Conservation (phyloP, 2,797 vertebrate species). For the Hydrocynus forskahlii region DNA sequence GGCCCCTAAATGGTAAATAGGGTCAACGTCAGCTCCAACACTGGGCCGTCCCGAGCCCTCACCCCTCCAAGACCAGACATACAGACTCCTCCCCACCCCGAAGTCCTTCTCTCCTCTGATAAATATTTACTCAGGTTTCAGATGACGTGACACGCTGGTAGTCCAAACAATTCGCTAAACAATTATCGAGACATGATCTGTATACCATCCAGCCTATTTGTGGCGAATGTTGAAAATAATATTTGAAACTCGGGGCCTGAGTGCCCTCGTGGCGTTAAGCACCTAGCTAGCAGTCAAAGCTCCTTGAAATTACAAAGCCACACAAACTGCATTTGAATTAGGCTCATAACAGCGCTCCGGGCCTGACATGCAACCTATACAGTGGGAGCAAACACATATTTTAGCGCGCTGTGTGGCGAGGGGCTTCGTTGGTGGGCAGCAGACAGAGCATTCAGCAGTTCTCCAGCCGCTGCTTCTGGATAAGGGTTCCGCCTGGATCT, state of each 20-base stretch:
- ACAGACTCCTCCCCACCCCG: slow-evolving; percentile 50
- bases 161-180: slow-evolving; percentile 79
- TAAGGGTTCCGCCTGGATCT: not conserved
- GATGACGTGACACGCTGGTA: slow-evolving; percentile 73
- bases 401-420: slow-evolving; percentile 39
- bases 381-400: slow-evolving; percentile 28
- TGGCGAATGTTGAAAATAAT: slow-evolving; percentile 64
- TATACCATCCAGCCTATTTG: slow-evolving; percentile 68
- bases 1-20: slow-evolving; percentile 81
- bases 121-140: slow-evolving; percentile 81
- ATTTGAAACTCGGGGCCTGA: slow-evolving; percentile 58
- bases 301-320: slow-evolving; percentile 48
- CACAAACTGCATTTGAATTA: slow-evolving; percentile 46
- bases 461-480: not conserved
- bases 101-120: slow-evolving; percentile 63
- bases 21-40: slow-evolving; percentile 73
- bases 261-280: slow-evolving; percentile 36
- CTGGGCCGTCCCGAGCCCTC: slow-evolving; percentile 65
- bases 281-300: slow-evolving; percentile 26
- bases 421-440: not conserved
- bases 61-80: slow-evolving; percentile 67
- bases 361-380: slow-evolving; percentile 27
- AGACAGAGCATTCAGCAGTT: slow-evolving; percentile 11
- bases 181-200: slow-evolving; percentile 77
- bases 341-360: slow-evolving; percentile 34